phyloP scores from a whole-genome alignment of 35 echinoderm and acorn worm species.

The Ophioderma brevispina region DNA sequence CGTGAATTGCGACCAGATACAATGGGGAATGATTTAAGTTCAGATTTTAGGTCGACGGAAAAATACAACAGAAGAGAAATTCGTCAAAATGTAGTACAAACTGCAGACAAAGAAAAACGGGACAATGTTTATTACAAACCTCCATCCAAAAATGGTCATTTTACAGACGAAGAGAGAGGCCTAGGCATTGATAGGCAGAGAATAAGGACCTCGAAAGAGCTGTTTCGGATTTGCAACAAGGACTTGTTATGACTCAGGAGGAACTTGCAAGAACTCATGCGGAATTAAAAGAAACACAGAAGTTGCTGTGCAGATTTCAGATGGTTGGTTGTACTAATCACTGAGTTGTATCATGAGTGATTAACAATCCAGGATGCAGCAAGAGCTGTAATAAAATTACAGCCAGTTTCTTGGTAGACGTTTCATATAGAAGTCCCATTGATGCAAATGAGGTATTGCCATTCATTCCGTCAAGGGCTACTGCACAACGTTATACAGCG shows the following conservation, averaged over 20 bases:
- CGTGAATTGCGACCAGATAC: background rate
- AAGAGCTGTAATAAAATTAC: too few relatives aligned
- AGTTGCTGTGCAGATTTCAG: background rate
- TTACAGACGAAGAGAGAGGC: background rate
- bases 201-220: conserved; percentile 8
- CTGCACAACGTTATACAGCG: too few relatives aligned
- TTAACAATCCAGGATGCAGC: too few relatives aligned
- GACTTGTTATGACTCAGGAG: conserved; percentile 11
- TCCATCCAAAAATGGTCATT: background rate
- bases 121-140: too few relatives aligned
- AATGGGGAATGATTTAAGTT: background rate
- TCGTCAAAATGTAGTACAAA: background rate
- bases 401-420: too few relatives aligned
- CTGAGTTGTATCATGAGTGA: background rate
- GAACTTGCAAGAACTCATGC: conserved; percentile 6
- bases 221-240: conserved; percentile 2
- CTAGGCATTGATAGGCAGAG: background rate
- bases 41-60: background rate
- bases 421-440: too few relatives aligned
- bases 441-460: too few relatives aligned
- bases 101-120: background rate
- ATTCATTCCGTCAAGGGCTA: too few relatives aligned
- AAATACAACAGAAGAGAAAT: background rate
- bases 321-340: background rate
- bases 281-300: conserved; percentile 2